Evolutionary conservation across 1,140 invertebrate genomes (phyloP), one percentile per base, ranked within the genome.

Genomic region (Drosophila busckii): DNA sequence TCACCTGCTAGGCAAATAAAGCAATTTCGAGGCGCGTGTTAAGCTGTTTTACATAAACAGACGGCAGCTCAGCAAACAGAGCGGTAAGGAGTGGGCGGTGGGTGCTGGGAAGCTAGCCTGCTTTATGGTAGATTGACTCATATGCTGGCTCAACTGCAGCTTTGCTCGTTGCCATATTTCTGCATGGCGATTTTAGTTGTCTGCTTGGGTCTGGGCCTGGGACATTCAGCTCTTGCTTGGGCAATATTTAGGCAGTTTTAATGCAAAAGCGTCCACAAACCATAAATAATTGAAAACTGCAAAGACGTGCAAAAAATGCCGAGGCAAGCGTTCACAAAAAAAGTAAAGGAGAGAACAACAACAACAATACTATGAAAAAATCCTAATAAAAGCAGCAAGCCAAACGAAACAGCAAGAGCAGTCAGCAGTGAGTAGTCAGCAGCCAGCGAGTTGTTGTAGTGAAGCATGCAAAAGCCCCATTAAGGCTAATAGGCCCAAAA

Each of bases 251-350:
- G 67, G 67, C 67, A 71, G 68, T 73, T 70, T 70, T 70, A 70
- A 73, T 70, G 67, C 62, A 66, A 66, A 61, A 70, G 61, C 69
- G 67, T 71, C 55, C 67, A 71, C 69, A 71, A 71, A 66, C 69
- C 69, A 73, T 73, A 73, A 73, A 73, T 73, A 70, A 73, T 70
- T 70, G 62, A 73, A 73, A 73, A 66, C 62, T 70, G 67, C 69
- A 67, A 58, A 73, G 56, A 70, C 67, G 67, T 70, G 69, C 67
- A 73, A 66, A 66, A 71, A 71, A 65, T 65, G 59, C 44, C 41
- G 48, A 44, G 50, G 34, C 44, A 55, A 32, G 59, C 52, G 44
- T 69, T 53, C 32, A 59, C 38, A 44, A 56, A 66, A 61, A 41
- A 37, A 35, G 32, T 31, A 31, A 35, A 20, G 17, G 10, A 34